Conservation (phyloP, 2,797 vertebrate genomes). For the Clarias fuscus region DNA sequence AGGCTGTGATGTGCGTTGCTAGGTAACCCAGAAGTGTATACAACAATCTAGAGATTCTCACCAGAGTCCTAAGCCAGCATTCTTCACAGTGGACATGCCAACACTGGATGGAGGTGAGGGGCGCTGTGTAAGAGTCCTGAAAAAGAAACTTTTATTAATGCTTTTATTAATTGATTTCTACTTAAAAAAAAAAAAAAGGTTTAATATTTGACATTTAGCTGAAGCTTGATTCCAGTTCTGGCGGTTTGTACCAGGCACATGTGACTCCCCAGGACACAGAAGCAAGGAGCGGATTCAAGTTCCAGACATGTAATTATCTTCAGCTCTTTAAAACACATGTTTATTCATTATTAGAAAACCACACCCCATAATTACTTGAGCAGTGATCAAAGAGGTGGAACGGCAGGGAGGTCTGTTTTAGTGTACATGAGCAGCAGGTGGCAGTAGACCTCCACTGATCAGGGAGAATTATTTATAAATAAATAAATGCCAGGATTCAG, state of each 20-base stretch:
- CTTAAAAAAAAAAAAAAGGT: no score
- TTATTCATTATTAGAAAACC: slow-evolving; percentile 11
- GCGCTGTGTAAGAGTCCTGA: slow-evolving; percentile 96
- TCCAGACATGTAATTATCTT: not conserved
- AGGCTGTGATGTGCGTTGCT: slow-evolving; percentile 28
- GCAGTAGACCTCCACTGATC: slow-evolving; percentile 63
- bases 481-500: not conserved
- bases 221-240: not conserved
- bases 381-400: not conserved
- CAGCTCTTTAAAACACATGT: slow-evolving; percentile 15
- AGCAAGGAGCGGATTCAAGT: not conserved
- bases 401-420: slow-evolving; percentile 11
- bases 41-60: slow-evolving; percentile 66
- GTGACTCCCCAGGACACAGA: slow-evolving; percentile 31
- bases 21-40: not conserved
- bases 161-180: not conserved
- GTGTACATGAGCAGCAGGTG: slow-evolving; percentile 65
- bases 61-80: slow-evolving; percentile 99
- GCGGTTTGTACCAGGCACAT: not conserved
- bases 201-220: not conserved
- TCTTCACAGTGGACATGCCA: slow-evolving; percentile 99
- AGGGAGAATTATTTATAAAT: no score
- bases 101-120: slow-evolving; percentile 98
- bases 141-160: slow-evolving; percentile 23
- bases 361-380: not conserved